A percentile compares a stretch with the other conserved stretches of the same genome.
These are phyloP conservation scores for Caerostris darwini DNA, from an alignment of 1,140 invertebrate genomes.

Conservation along the genomic window DNA sequence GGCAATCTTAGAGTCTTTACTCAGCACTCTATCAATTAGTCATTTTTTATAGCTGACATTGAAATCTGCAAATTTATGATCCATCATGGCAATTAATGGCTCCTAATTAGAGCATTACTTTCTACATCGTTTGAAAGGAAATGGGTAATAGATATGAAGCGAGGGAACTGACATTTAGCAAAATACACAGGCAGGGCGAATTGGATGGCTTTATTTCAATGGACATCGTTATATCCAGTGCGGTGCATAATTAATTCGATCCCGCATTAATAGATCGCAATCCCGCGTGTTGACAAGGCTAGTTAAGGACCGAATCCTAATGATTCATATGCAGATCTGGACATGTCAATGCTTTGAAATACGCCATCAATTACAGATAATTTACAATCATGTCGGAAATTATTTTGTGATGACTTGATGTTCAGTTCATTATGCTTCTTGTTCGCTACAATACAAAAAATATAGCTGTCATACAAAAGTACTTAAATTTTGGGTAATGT, in stretches of 20 bases:
- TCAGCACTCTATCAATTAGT: no score
- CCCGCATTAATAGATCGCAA: constrained; percentile 30
- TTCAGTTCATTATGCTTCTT: no score
- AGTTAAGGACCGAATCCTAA: constrained; percentile 23
- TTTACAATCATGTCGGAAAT: background rate
- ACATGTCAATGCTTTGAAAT: constrained; percentile 5
- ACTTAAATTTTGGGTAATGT: no score
- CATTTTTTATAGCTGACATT: no score
- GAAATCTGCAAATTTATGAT: background rate
- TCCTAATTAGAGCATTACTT: background rate
- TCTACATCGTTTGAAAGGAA: background rate
- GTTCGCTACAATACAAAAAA: no score
- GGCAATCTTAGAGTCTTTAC: no score
- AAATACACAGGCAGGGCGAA: background rate
- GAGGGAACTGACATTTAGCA: background rate
- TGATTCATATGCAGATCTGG: constrained; percentile 28
- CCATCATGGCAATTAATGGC: background rate
- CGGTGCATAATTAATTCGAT: constrained; percentile 36
- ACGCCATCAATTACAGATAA: constrained; percentile 21
- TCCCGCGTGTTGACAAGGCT: constrained; percentile 1
- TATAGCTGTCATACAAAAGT: no score
- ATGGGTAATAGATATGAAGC: background rate
- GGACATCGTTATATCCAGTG: constrained; percentile 5
- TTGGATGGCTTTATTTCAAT: constrained; percentile 25
- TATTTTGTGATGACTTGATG: background rate